A percentile compares a stretch with the other conserved stretches of the same genome.
phyloP scores from a whole-genome alignment of 2,797 vertebrate genomes.

The Macropodus opercularis region DNA sequence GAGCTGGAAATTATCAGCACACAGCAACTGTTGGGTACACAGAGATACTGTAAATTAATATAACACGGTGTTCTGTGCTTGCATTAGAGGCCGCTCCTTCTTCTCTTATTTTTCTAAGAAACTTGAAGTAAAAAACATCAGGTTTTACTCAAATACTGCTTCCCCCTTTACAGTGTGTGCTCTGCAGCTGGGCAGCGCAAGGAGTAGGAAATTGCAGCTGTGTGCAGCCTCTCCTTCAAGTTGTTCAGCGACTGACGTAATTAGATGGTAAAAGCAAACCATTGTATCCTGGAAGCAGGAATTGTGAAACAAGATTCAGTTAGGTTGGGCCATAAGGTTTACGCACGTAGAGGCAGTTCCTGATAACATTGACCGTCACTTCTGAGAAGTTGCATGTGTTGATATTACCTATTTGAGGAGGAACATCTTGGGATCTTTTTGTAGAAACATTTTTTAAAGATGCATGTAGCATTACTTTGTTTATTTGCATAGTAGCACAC shows the following conservation, averaged over 20 bases:
- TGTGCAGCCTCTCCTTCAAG: constrained; percentile 15
- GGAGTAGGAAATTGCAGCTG: constrained; percentile 2
- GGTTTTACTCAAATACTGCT: constrained; percentile 9
- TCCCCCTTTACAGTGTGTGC: constrained; percentile 11
- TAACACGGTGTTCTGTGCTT: constrained; percentile 12
- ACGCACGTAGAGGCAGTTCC: constrained; percentile 43
- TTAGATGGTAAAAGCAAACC: constrained; percentile 31
- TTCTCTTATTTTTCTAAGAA: not conserved
- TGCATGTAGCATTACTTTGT: too few species aligned
- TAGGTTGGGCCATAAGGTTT: constrained; percentile 59
- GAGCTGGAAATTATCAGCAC: constrained; percentile 13
- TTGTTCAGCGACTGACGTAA: constrained; percentile 31
- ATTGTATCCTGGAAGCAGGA: constrained; percentile 50
- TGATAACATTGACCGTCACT: constrained; percentile 44
- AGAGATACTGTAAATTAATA: constrained; percentile 7
- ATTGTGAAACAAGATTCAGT: constrained; percentile 64
- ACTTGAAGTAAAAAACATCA: not conserved
- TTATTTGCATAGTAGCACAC: too few species aligned
- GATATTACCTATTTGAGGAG: constrained; percentile 1
- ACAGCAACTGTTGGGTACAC: constrained; percentile 6
- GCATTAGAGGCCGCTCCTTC: constrained; percentile 8
- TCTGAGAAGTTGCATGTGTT: constrained; percentile 55
- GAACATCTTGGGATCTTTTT: constrained; percentile 1
- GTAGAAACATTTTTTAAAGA: not conserved
- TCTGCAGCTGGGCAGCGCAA: not conserved